These are phyloP conservation scores for Stictonetta naevosa DNA, from an alignment of 2,113 vertebrate species.

Conservation along the genomic window DNA sequence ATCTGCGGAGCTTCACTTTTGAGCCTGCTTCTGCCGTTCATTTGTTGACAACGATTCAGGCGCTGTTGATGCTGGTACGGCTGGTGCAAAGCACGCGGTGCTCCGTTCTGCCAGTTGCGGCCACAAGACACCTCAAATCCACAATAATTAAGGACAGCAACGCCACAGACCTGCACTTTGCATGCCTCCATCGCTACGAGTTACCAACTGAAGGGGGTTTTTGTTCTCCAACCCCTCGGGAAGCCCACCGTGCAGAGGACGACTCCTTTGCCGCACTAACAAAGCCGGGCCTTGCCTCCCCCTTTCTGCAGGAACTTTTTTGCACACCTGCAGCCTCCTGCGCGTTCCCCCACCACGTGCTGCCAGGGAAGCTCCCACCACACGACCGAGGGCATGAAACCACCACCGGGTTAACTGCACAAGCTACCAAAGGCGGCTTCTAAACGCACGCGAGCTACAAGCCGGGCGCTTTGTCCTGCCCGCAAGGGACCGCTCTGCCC, in stretches of 20 bases:
- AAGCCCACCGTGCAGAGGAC: not conserved
- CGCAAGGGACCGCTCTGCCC: not conserved
- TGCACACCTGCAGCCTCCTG: not conserved
- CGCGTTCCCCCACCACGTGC: not conserved
- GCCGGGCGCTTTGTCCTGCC: not conserved
- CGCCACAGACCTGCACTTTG: not conserved
- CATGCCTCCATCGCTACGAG: not conserved
- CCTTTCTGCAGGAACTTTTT: not conserved
- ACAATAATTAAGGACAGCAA: not conserved
- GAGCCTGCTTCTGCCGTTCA: not conserved
- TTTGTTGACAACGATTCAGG: not conserved
- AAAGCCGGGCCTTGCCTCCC: not conserved
- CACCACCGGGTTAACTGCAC: not conserved
- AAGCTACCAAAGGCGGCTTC: not conserved
- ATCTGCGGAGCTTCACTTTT: not conserved
- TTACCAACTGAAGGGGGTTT: not conserved
- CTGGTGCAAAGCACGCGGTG: not conserved
- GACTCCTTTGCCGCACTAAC: not conserved
- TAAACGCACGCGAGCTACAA: not conserved
- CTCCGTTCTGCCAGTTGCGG: not conserved
- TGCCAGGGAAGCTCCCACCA: not conserved
- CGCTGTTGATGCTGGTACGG: not conserved
- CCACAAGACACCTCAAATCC: not conserved
- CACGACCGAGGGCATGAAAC: not conserved
- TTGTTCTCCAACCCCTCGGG: not conserved